Evolutionary conservation across 2,797 vertebrate genomes (phyloP).

Genomic region (Pseudocheirus occidentalis): DNA sequence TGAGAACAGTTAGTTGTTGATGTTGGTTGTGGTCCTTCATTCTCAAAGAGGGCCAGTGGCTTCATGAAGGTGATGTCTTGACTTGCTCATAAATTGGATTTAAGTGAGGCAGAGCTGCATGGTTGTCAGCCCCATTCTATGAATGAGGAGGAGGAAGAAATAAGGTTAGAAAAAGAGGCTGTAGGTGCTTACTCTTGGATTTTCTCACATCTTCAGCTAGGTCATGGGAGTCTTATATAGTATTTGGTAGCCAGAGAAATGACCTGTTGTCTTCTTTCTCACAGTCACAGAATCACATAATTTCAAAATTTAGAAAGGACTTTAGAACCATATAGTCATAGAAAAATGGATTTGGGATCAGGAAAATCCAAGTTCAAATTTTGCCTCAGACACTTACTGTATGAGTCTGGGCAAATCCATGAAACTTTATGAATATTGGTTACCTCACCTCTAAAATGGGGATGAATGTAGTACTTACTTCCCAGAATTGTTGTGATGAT

Average conservation of each 20-base stretch:
- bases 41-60: neutral
- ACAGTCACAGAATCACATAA: neutral
- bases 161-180: neutral
- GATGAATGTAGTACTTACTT: neutral
- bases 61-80: neutral
- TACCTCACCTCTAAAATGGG: constrained; percentile 17
- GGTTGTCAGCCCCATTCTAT: neutral
- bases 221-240: neutral
- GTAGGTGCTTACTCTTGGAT: neutral
- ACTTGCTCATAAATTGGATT: neutral
- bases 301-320: neutral
- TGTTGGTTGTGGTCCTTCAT: neutral
- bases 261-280: neutral
- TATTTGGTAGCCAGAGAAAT: neutral
- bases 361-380: neutral
- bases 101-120: neutral
- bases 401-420: neutral
- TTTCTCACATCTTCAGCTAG: neutral
- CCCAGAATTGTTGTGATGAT: neutral
- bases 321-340: neutral
- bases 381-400: constrained; percentile 16
- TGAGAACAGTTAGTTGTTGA: neutral
- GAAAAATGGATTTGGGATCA: neutral
- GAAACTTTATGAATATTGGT: constrained; percentile 1
- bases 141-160: neutral